Conservation (phyloP, 2,888 invertebrate species). For the Ophion obscuratus region DNA sequence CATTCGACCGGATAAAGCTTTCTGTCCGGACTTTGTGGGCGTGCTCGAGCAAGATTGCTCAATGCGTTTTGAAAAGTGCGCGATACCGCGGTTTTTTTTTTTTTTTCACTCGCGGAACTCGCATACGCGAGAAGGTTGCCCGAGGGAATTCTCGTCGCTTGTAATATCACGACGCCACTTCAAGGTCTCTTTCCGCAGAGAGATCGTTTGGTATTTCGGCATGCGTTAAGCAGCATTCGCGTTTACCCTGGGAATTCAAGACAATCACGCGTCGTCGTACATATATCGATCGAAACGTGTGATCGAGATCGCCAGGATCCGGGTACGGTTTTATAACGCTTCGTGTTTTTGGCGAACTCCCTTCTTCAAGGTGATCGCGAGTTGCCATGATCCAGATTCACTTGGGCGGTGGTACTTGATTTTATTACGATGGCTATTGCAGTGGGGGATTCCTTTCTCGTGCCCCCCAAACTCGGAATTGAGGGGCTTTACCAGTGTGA, state of each 20-base stretch:
- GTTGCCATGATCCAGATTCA: not conserved
- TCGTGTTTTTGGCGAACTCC: not conserved
- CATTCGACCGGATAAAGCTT: constrained; percentile 25
- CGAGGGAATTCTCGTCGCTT: constrained; percentile 5
- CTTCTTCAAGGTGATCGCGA: not conserved
- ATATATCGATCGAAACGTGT: constrained; percentile 9
- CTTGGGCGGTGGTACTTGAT: too few species aligned
- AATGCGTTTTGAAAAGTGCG: constrained; percentile 20
- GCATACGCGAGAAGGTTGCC: constrained; percentile 18
- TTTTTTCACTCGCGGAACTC: constrained; percentile 20
- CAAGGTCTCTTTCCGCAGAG: constrained; percentile 43
- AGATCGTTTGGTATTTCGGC: constrained; percentile 9
- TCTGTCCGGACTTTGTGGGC: constrained; percentile 1
- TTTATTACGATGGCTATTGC: too few species aligned
- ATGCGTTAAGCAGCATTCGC: constrained; percentile 12
- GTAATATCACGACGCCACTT: constrained; percentile 3
- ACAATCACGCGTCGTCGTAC: not conserved
- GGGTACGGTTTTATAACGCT: not conserved
- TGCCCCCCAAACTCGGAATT: too few species aligned
- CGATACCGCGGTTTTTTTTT: constrained; percentile 26
- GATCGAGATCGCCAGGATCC: constrained; percentile 7
- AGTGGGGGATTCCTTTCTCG: too few species aligned
- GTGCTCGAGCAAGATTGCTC: constrained; percentile 25
- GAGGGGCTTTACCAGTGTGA: too few species aligned
- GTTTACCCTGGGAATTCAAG: too few species aligned